Conservation (phyloP, 2,888 invertebrate species). For the Drosophila subquinaria region DNA sequence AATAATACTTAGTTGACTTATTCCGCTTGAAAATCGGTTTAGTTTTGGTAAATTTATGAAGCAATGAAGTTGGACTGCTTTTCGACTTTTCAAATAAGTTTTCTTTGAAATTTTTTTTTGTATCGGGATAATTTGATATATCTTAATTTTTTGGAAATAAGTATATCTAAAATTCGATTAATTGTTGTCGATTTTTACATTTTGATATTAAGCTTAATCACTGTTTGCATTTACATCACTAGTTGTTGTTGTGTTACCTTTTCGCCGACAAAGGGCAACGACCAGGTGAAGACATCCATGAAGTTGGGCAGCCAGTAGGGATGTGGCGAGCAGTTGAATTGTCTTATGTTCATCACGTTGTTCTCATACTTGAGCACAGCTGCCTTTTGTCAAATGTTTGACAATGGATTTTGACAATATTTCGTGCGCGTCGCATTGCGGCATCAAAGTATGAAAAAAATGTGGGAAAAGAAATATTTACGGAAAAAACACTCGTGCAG, state of each 20-base stretch:
- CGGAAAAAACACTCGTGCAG: slow-evolving; percentile 11
- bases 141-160: too few relatives aligned
- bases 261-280: slow-evolving; percentile 99
- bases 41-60: too few relatives aligned
- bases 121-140: slow-evolving; percentile 27
- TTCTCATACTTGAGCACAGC: slow-evolving; percentile 99
- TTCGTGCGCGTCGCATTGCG: slow-evolving; percentile 32
- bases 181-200: too few relatives aligned
- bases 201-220: too few relatives aligned
- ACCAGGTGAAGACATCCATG: slow-evolving; percentile 99
- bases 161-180: too few relatives aligned
- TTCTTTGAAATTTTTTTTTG: slow-evolving; percentile 3
- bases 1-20: too few relatives aligned
- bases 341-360: slow-evolving; percentile 99
- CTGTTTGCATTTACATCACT: too few relatives aligned
- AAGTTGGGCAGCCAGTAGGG: slow-evolving; percentile 99
- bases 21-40: too few relatives aligned
- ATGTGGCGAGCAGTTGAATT: slow-evolving; percentile 99
- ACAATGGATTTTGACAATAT: slow-evolving; percentile 70
- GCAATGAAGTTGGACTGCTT: too few relatives aligned
- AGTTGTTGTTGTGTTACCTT: slow-evolving; percentile 86
- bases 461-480: slow-evolving; percentile 50
- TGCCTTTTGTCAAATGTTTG: slow-evolving; percentile 88
- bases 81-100: too few relatives aligned
- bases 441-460: slow-evolving; percentile 41